These are phyloP conservation scores for Caenorhabditis panamensis DNA, from an alignment of 2,888 invertebrate species.

Conservation along the genomic window DNA sequence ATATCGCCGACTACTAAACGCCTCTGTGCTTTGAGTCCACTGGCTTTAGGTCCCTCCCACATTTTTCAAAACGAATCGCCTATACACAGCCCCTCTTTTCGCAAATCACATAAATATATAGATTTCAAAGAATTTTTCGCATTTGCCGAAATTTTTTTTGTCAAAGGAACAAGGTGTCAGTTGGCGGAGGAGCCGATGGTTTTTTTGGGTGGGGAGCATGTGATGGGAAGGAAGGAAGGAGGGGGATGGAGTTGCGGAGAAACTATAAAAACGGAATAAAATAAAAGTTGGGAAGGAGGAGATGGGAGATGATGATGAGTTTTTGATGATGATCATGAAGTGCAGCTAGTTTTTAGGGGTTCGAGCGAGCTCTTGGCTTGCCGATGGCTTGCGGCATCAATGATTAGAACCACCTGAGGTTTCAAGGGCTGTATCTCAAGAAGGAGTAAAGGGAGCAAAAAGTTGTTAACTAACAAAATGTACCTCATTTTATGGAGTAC, in stretches of 20 bases:
- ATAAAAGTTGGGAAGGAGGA: constrained; percentile 17
- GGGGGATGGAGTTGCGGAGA: constrained; percentile 26
- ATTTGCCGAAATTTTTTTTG: constrained; percentile 50
- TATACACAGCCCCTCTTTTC: constrained; percentile 43
- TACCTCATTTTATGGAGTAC: too few species aligned
- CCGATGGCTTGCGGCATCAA: too few species aligned
- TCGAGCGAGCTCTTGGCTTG: constrained; percentile 7
- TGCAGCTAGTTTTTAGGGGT: constrained; percentile 2
- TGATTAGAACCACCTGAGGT: too few species aligned
- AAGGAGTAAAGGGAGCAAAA: too few species aligned
- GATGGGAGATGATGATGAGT: constrained; percentile 24
- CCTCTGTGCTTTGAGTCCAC: not conserved
- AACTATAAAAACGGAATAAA: not conserved
- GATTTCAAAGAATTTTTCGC: constrained; percentile 32
- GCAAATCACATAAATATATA: constrained; percentile 38
- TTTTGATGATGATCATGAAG: constrained; percentile 40
- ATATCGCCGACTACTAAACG: not conserved
- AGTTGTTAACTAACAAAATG: too few species aligned
- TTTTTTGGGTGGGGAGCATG: constrained; percentile 21
- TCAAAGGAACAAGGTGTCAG: constrained; percentile 35
- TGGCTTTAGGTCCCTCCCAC: constrained; percentile 11
- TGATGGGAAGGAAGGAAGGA: constrained; percentile 19
- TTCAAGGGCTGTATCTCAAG: too few species aligned
- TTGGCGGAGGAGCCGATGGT: constrained; percentile 27
- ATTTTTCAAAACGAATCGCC: constrained; percentile 45